Evolutionary conservation across 2,797 vertebrate genomes (phyloP), one percentile per base, ranked within the genome.

Genomic region (Limnodromus scolopaceus): DNA sequence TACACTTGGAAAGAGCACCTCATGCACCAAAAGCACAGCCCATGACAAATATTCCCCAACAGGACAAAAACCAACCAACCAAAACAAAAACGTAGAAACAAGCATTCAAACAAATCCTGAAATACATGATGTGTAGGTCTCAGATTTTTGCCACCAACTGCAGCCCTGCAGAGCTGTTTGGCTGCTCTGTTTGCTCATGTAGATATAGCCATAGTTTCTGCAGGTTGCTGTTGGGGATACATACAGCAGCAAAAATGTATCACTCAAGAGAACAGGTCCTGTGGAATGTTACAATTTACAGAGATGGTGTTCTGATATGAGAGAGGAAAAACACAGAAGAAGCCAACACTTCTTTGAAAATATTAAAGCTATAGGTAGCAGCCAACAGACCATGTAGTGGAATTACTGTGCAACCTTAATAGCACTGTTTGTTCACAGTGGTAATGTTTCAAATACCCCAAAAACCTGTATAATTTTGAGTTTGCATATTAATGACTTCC

Each of bases 31-130:
- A 74, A 43, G 2, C 12, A 54, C 7, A 32, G 3, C 7, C 30
- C 15, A 20, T 25, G 13, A 79, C 15, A 48, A 88, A 58, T 0
- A 53, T 3, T 45, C 7, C 5, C 7, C 6, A 58, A 58, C 34
- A 55, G n/a, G 20, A 55, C 32, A 19, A 19, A 32, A 32, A 53
- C 3, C 49, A 69, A 60, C 49, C 27, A 51, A 51, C 27, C 49
- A 5, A 15, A 23, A 45, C 34, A 49, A 36, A 41, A 22, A 58
- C 25, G 1, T 11, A 32, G 15, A 41, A 71, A 58, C 16, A 36
- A 86, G 30, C 3, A 38, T 10, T 68, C 7, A 57, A 43, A 25
- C 11, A 1, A 2, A 2, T 4, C 1, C 4, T 55, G 13, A 76
- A 69, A 53, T 30, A 2, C 2, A 0, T 41, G 9, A 27, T 80